Conservation (phyloP, 2,888 invertebrate genomes). For the Synanthedon tipuliformis region DNA sequence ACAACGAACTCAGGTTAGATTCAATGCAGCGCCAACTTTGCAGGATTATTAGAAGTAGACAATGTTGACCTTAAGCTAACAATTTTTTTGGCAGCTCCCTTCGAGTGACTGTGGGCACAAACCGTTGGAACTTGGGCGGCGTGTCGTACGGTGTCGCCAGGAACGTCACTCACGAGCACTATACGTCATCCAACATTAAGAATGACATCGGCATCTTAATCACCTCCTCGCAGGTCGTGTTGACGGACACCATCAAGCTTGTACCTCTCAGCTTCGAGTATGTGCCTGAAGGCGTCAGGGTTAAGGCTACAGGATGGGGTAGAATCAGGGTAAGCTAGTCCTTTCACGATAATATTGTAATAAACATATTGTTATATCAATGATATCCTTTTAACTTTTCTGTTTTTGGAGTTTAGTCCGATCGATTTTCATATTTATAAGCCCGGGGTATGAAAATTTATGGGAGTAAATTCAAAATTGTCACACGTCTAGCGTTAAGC, state of each 20-base stretch:
- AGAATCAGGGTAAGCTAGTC: slow-evolving; percentile 24
- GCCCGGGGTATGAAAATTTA: too few species aligned
- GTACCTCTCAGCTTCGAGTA: slow-evolving; percentile 17
- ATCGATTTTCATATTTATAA: too few species aligned
- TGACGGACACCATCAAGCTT: slow-evolving; percentile 9
- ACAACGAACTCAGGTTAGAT: too few species aligned
- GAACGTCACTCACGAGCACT: slow-evolving; percentile 39
- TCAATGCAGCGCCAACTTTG: too few species aligned
- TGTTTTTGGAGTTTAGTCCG: too few species aligned
- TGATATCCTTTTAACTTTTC: too few species aligned
- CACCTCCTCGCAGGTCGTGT: slow-evolving; percentile 14
- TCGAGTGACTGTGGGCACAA: slow-evolving; percentile 36
- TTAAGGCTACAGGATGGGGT: slow-evolving; percentile 42
- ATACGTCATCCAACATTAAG: slow-evolving; percentile 30
- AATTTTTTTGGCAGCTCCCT: slow-evolving; percentile 20
- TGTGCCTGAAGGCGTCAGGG: slow-evolving; percentile 14
- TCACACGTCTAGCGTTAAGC: too few species aligned
- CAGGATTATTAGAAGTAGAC: not conserved
- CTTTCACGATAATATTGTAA: too few species aligned
- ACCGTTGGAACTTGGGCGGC: slow-evolving; percentile 38
- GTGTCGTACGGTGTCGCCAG: slow-evolving; percentile 20
- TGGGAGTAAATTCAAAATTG: too few species aligned
- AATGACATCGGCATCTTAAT: slow-evolving; percentile 40
- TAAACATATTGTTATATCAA: too few species aligned
- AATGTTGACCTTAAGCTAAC: not conserved